phyloP scores from a whole-genome alignment of 2,888 invertebrate species.

The Trachelus stipa region DNA sequence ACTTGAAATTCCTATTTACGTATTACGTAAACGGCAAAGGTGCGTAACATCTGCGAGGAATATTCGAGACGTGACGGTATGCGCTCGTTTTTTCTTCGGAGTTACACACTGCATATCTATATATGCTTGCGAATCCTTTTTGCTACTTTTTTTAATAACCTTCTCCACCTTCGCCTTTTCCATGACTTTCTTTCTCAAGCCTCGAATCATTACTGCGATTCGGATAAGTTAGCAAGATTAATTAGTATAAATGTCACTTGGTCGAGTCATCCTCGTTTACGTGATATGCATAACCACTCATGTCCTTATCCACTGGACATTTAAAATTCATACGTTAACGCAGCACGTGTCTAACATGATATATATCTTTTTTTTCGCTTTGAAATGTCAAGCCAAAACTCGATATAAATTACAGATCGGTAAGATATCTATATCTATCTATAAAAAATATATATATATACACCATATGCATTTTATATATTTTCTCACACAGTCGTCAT shows the following conservation, averaged over 20 bases:
- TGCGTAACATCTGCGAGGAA: background rate
- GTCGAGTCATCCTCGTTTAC: background rate
- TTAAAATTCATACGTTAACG: background rate
- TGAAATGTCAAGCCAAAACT: too few species aligned
- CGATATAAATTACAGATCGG: too few species aligned
- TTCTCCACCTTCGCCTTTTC: background rate
- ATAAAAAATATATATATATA: background rate
- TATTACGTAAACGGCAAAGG: background rate
- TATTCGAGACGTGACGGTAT: background rate
- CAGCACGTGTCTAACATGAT: too few species aligned
- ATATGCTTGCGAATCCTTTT: background rate
- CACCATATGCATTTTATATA: background rate
- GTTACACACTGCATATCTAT: background rate
- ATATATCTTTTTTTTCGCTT: too few species aligned
- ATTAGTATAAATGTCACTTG: background rate
- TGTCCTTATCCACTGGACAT: background rate
- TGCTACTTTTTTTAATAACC: background rate
- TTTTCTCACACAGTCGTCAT: background rate
- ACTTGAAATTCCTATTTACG: background rate
- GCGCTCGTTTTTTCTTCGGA: background rate
- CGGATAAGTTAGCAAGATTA: background rate
- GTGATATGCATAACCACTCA: background rate
- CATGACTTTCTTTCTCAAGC: background rate
- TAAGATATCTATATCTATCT: too few species aligned
- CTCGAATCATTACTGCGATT: background rate